phyloP scores from a whole-genome alignment of 37 sponge, comb jelly and placozoan species.

The Hormiphora californensis region DNA sequence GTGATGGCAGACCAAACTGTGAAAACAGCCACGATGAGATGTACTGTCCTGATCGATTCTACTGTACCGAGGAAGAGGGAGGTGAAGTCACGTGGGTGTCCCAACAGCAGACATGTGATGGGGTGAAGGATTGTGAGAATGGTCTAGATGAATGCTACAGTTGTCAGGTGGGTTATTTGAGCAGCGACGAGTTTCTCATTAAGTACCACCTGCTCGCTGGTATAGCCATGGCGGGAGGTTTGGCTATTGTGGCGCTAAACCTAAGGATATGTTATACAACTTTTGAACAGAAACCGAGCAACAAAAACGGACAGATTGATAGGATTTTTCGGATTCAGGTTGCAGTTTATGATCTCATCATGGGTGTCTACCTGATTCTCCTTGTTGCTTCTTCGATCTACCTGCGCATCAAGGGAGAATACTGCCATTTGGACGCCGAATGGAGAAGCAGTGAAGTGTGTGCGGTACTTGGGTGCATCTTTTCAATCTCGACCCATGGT shows the following conservation, averaged over 20 bases:
- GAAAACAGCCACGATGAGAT: neutral
- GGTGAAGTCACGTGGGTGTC: neutral
- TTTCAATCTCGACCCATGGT: neutral
- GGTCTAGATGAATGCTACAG: slow-evolving; percentile 14
- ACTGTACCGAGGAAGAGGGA: neutral
- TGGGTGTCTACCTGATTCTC: neutral
- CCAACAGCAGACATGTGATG: neutral
- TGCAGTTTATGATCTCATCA: neutral
- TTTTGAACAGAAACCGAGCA: neutral
- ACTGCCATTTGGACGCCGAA: neutral
- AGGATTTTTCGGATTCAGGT: neutral
- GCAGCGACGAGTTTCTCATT: neutral
- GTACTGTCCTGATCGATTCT: slow-evolving; percentile 14
- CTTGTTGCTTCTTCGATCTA: neutral
- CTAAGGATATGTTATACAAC: neutral
- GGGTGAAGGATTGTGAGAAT: slow-evolving; percentile 12
- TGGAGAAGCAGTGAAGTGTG: slow-evolving; percentile 3
- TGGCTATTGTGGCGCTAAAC: neutral
- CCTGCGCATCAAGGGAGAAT: neutral
- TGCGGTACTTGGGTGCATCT: neutral
- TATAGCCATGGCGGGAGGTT: neutral
- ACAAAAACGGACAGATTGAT: neutral
- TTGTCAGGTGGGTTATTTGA: neutral
- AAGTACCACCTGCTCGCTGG: neutral
- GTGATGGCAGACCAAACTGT: too few relatives aligned